Evolutionary conservation across 1,140 invertebrate species (phyloP).

Genomic region (Antheraea mylitta): DNA sequence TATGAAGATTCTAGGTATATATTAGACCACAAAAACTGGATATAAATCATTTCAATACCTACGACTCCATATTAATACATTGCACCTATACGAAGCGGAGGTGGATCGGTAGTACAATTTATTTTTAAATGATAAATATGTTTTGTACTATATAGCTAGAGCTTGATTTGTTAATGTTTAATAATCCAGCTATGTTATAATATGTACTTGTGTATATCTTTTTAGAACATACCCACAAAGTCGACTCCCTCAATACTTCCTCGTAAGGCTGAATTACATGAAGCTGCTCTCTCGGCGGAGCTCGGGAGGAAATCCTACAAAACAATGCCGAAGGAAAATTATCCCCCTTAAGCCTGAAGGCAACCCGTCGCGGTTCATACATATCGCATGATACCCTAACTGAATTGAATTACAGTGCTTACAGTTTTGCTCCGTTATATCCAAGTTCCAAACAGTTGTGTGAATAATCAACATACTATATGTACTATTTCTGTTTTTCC

Average conservation of each 20-base stretch:
- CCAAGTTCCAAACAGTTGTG: neutral
- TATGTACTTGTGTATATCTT: neutral
- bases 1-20: no score
- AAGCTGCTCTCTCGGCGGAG: slow-evolving; percentile 7
- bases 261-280: slow-evolving; percentile 12
- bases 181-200: neutral
- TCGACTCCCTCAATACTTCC: neutral
- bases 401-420: slow-evolving; percentile 13
- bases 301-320: slow-evolving; percentile 21
- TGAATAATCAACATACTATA: neutral
- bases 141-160: no score
- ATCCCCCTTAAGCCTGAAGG: slow-evolving; percentile 26
- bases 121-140: no score
- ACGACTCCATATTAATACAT: no score
- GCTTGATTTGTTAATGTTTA: no score
- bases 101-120: no score
- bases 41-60: no score
- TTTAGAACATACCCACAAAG: neutral
- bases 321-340: slow-evolving; percentile 30
- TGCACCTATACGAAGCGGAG: no score
- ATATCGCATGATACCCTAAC: slow-evolving; percentile 25
- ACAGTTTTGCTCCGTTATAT: neutral
- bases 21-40: no score
- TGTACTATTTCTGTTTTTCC: neutral
- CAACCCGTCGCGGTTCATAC: slow-evolving; percentile 22